These are phyloP conservation scores for Psilopogon haemacephalus DNA, from an alignment of 2,113 vertebrate species.

Conservation along the genomic window DNA sequence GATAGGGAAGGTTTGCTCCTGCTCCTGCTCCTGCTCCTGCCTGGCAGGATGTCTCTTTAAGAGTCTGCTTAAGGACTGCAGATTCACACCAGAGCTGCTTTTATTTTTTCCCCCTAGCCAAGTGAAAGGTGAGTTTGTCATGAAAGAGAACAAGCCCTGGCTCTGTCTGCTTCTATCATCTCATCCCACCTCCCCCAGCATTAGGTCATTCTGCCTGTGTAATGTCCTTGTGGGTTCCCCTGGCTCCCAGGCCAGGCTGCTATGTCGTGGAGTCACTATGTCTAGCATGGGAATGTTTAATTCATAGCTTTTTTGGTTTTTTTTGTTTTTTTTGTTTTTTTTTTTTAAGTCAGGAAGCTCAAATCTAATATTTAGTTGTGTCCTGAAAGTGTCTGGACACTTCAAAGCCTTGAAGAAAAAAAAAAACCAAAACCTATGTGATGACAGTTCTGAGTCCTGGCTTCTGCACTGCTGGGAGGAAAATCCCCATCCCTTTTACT, in stretches of 20 bases:
- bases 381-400: neutral
- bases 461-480: neutral
- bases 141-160: neutral
- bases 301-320: no score
- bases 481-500: neutral
- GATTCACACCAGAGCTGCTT: neutral
- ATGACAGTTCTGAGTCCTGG: neutral
- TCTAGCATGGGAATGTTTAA: constrained; percentile 13
- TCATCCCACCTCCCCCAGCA: neutral
- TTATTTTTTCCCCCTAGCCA: neutral
- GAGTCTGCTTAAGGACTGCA: neutral
- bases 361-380: neutral
- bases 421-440: neutral
- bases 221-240: neutral
- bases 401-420: neutral
- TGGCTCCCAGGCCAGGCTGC: neutral
- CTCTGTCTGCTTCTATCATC: neutral
- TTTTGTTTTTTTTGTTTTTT: no score
- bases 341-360: constrained; percentile 12
- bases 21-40: neutral
- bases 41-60: neutral
- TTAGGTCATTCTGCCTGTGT: constrained; percentile 13
- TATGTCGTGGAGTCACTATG: neutral
- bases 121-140: constrained; percentile 11
- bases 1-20: neutral